Base-by-base conservation (phyloP, 2,888 invertebrate genomes). In the Melanargia galathea region DNA sequence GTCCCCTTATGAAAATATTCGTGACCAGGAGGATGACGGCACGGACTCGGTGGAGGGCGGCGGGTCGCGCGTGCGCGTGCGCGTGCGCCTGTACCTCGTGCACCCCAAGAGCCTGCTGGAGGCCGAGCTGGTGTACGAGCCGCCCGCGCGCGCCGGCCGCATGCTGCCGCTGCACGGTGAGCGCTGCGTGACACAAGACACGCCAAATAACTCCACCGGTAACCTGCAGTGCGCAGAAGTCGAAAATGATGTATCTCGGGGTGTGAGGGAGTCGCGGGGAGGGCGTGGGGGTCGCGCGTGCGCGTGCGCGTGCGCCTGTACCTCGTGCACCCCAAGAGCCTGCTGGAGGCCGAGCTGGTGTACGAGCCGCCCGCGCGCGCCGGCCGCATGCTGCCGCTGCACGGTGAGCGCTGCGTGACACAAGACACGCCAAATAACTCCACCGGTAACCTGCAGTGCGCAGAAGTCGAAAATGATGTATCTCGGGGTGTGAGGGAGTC, bases 81-180 rank as follows among this genome's bases (percentile, higher is more conserved):
- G 76, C 56, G 75, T 90, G 72, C 82, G 84, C 0, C 84, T 97
- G 92, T 95, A 95, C 84, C 93, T 97, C 67, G 96, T 97, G 66
- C 97, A 97, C 79, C 96, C 97, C 30, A 97, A 97, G 85, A 96
- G 97, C 2, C 91, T 98, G 66, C 97, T 98, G 86, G 96, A 97
- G 78, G 95, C 96, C 71, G 93, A 94, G 71, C 95, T 97, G 52
- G 92, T 94, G 4, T 95, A 94, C 82, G 75, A 87, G 65, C 92
- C 92, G 57, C 90, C 92, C 65, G 18, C 64, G 13, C 51, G 8
- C 26, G 24, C 1, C 10, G 55, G 10, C 43, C 51, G 30, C 10
- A 3, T 5, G 20, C 6, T 57, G 13, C 38, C 51, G 0, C 18
- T 56, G 24, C 40, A 43, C 10, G 63, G 63, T 64, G 13, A 0